Base-by-base conservation (phyloP, 2,797 vertebrate genomes). In the Aphelocoma californica region DNA sequence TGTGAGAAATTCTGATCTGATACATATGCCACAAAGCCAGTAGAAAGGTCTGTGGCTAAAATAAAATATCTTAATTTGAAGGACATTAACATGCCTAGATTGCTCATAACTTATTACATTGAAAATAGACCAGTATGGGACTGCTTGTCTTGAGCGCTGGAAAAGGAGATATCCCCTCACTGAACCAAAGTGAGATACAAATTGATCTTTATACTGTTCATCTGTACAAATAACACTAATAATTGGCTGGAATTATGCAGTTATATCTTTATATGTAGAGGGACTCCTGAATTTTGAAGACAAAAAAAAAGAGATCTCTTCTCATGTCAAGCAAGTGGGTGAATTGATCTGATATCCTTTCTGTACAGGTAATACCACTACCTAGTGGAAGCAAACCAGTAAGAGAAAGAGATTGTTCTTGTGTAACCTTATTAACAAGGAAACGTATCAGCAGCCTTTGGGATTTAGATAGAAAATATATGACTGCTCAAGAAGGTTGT, bases 391-490 rank as follows among this genome's bases (percentile, higher is more conserved):
- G 87, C 54, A 96, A 96, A 92, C 67, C 62, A 86, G 61, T 18
- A 93, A 51, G 61, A 97, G 78, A 74, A 91, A 67, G 56, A 88
- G 28, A n/a, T 57, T 58, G 60, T 64, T 96, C 86, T 92, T 23
- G 14, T 81, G 74, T 92, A 80, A 92, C 87, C 78, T 96, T 92
- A 86, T 90, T 93, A 96, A 97, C 82, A 70, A 96, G 48, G 60
- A 96, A 91, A 85, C 88, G 21, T 82, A 95, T 47, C 77, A 95
- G 81, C 57, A 81, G 74, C 74, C 86, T 96, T 34, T 89, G 96
- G 92, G 93, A 96, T 96, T 97, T 95, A 96, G 79, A 23, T 97
- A 95, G 89, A 97, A 97, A 97, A 92, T 96, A 91, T 80, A 86
- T 92, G 66, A 91, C 84, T 82, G 54, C 81, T 31, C 44, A 91